These are phyloP conservation scores for Reinhardtius hippoglossoides DNA, from an alignment of 2,113 vertebrate genomes.

Conservation along the genomic window DNA sequence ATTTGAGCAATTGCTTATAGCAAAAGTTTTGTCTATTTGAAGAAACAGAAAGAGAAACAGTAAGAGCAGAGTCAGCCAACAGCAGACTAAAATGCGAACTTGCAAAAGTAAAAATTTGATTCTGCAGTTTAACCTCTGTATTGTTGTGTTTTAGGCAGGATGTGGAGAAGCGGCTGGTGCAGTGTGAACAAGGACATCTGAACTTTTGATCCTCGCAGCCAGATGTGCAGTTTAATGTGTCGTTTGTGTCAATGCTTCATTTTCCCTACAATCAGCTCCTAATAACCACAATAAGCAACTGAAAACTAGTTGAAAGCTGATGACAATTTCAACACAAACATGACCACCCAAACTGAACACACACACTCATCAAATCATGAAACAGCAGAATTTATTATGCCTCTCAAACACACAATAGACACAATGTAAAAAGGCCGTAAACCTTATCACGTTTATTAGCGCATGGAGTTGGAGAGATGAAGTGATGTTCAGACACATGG, in stretches of 20 bases:
- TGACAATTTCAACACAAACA: constrained; percentile 32
- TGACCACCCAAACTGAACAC: constrained; percentile 53
- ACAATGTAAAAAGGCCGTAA: constrained; percentile 22
- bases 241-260: constrained; percentile 9
- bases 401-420: constrained; percentile 19
- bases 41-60: constrained; percentile 4
- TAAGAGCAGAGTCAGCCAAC: constrained; percentile 38
- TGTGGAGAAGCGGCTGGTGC: constrained; percentile 65
- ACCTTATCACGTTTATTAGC: constrained; percentile 5
- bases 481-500: constrained; percentile 21
- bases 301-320: constrained; percentile 37
- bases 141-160: constrained; percentile 69
- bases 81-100: constrained; percentile 42
- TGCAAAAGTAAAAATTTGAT: constrained; percentile 56
- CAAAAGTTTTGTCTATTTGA: constrained; percentile 20
- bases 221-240: constrained; percentile 50
- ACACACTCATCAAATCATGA: constrained; percentile 21
- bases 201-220: constrained; percentile 57
- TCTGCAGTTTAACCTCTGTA: constrained; percentile 54
- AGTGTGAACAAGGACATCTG: constrained; percentile 51
- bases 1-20: constrained; percentile 5
- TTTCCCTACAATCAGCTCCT: constrained; percentile 21
- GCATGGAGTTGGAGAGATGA: constrained; percentile 21
- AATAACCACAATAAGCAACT: constrained; percentile 44
- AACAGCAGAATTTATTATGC: constrained; percentile 22